Base-by-base conservation (phyloP, 2,113 vertebrate genomes). In the Speoplatyrhinus poulsoni region DNA sequence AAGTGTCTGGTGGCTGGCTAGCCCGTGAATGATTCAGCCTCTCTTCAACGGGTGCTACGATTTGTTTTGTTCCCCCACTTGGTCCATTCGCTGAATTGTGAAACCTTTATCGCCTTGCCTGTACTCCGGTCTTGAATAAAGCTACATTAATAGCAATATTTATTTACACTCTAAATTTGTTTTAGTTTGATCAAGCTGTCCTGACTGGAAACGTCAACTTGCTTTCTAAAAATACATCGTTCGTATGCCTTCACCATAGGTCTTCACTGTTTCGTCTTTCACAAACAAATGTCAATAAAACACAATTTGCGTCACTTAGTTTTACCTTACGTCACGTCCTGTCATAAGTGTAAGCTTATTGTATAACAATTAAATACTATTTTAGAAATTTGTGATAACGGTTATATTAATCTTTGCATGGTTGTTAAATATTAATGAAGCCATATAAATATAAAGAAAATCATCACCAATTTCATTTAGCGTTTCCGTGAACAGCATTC, bases 241-340 rank as follows among this genome's bases (percentile, higher is more conserved):
- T 62, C 46, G 66, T 59, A 50, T 57, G 67, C 32, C 36, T 41
- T 41, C 36, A 41, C 36, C 36, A 6, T 41, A 41, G 36, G 71
- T 73, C 68, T 66, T 63, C 73, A 76, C 61, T 89, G 82, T 85
- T 90, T 88, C 88, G 85, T 89, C 79, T 89, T 87, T 79, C 89
- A 82, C 90, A 86, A 93, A 90, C 57, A 81, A 88, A 91, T 91
- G 91, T 93, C 90, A 93, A 92, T 91, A 92, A 91, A 92, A 82
- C 85, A 52, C 36, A 26, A 41, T 48, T 64, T 68, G 67, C 73
- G 82, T 87, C 82, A 81, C 55, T 12, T 46, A 6, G 8, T 56
- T 70, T 48, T 0, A 15, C 0, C 26, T 0, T 0, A 0, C 80
- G 82, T 82, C 55, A 91, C 66, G 79, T 91, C 90, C 89, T 66